Evolutionary conservation across 2,888 invertebrate genomes (phyloP), one percentile per base, ranked within the genome.

Genomic region (Taphrorychus bicolor): DNA sequence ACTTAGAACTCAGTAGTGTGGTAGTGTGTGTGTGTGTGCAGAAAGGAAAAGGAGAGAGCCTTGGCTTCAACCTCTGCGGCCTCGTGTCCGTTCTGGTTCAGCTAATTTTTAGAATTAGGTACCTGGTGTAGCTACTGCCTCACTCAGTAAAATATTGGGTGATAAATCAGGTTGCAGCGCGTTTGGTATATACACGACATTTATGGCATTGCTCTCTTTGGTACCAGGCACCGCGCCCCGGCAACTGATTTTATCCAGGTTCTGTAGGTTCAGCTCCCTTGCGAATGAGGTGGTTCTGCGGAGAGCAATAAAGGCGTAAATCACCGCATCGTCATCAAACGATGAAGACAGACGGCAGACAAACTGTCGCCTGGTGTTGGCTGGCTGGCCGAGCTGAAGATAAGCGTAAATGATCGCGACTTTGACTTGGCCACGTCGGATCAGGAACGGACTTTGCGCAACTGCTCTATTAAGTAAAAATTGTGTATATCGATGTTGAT

Each of bases 311-410:
- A 32, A 14, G 45, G 17, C 32, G 32, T 45, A 64, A 64, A 64
- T 59, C 58, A 58, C 64, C 23, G 40, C 51, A 32, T 64, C 52
- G 64, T 59, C 66, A 56, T 59, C 59, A 41, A 18, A 42, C 24
- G 59, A 24, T 60, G 56, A 49, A 45, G 66, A 66, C 66, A 66
- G 64, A 64, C 58, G 52, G 64, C 58, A 64, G 66, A 66, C 66
- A 56, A 59, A 40, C 59, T 66, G 66, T 57, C 59, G 66, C 66
- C 65, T 59, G 59, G 52, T 54, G 49, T 21, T 48, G 51, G 32
- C 48, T 62, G 48, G 48, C 52, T 48, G 21, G 53, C 40, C 61
- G 32, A 48, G 53, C 63, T 16, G 32, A 45, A 64, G 52, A 58
- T 52, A 64, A 64, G 52, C 64, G 57, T 52, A 58, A 51, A 64